Evolutionary conservation across 2,888 invertebrate genomes (phyloP), one percentile per base, ranked within the genome.

Genomic region (Cephus rjabovi): DNA sequence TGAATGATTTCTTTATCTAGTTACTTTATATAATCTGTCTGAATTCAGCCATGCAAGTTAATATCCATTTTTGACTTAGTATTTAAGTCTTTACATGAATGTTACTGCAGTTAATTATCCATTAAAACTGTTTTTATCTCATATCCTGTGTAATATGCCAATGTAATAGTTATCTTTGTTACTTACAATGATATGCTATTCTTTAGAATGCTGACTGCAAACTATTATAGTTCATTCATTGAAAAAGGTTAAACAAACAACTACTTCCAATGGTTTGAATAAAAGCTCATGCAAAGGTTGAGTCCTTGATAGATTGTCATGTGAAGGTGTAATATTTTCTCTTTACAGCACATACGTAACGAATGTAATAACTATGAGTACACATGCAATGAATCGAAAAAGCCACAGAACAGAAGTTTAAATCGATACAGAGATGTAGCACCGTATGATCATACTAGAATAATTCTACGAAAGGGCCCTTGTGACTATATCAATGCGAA

Each of bases 401-500:
- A 95, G 88, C 94, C 95, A 11, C 94, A 95, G 88, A 97, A 97
- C 91, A 95, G 96, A 90, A 94, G 94, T 80, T 92, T 98, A 83
- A 98, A 99, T 92, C 94, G 99, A 87, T 99, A 99, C 92, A 93
- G 98, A 88, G 98, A 99, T 94, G 98, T 99, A 12, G 97, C 96
- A 91, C 98, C 99, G 1, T 99, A 97, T 92, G 98, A 99, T 92
- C 98, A 98, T 92, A 97, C 96, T 89, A 94, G 98, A 83, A 96
- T 99, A 81, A 93, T 96, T 76, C 93, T 99, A 73, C 93, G 94
- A 84, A 94, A 95, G 87, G 95, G 95, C 81, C 92, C 94, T 75
- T 95, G 94, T 70, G 96, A 98, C 92, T 99, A 99, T 92, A 98
- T 99, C 87, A 99, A 99, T 93, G 98, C 99, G 76, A 99, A 98